phyloP scores from a whole-genome alignment of 1,140 invertebrate species.

The Ostrea denselamellosa region DNA sequence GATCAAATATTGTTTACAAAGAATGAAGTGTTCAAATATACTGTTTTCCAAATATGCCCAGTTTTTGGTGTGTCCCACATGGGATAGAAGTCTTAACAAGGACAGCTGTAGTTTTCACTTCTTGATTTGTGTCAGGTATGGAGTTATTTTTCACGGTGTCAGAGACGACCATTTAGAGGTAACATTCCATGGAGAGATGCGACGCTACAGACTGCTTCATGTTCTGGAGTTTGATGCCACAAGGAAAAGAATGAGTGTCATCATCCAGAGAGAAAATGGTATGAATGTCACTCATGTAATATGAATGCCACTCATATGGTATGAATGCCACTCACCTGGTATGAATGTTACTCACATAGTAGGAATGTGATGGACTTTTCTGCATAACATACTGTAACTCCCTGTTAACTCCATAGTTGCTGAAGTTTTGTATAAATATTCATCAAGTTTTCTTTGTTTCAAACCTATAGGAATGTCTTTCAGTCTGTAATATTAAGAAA shows the following conservation, averaged over 20 bases:
- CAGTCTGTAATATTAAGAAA: too few relatives aligned
- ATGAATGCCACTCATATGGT: too few relatives aligned
- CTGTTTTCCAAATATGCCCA: too few relatives aligned
- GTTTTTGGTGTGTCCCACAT: too few relatives aligned
- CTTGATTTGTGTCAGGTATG: constrained; percentile 80
- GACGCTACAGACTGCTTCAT: constrained; percentile 77
- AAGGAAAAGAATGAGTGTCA: constrained; percentile 85
- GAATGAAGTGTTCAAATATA: too few relatives aligned
- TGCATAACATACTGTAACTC: too few relatives aligned
- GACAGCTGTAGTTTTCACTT: neutral
- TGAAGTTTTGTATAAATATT: neutral
- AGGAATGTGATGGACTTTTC: too few relatives aligned
- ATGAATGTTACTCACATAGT: too few relatives aligned
- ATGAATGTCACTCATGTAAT: neutral
- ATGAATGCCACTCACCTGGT: too few relatives aligned
- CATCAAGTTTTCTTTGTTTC: neutral
- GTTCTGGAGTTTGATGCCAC: constrained; percentile 84
- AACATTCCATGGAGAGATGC: constrained; percentile 76
- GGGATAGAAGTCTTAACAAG: too few relatives aligned
- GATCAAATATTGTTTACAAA: too few relatives aligned
- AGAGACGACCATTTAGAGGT: constrained; percentile 81
- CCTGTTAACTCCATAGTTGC: neutral
- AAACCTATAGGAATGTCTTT: neutral
- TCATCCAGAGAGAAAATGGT: constrained; percentile 79
- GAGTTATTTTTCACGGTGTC: constrained; percentile 85